These are phyloP conservation scores for Dasypogon diadema DNA, from an alignment of 2,888 invertebrate species.

Conservation along the genomic window DNA sequence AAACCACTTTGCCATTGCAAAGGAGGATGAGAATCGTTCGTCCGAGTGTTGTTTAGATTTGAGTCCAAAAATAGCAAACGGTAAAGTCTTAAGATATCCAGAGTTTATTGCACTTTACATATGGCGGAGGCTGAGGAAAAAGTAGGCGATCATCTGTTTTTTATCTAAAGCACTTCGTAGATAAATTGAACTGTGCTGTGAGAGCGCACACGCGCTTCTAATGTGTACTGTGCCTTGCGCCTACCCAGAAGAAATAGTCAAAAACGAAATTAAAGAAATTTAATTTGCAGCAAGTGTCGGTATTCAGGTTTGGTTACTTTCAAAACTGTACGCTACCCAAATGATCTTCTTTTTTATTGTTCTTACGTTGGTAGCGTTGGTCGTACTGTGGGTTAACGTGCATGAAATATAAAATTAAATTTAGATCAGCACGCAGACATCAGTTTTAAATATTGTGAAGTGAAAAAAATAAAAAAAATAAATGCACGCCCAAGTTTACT, in stretches of 20 bases:
- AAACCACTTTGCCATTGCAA: conserved; percentile 33
- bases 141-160: conserved; percentile 45
- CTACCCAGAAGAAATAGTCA: conserved; percentile 1
- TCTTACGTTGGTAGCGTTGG: background rate
- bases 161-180: conserved; percentile 36
- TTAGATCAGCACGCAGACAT: conserved; percentile 35
- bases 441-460: background rate
- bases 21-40: background rate
- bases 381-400: background rate
- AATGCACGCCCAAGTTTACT: background rate
- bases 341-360: conserved; percentile 36
- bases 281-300: conserved; percentile 34
- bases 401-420: conserved; percentile 20
- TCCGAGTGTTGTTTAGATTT: conserved; percentile 2
- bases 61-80: conserved; percentile 39
- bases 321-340: conserved; percentile 15
- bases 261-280: conserved; percentile 12
- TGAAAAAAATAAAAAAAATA: background rate
- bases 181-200: background rate
- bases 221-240: background rate
- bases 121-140: conserved; percentile 20
- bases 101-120: conserved; percentile 47
- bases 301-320: conserved; percentile 31
- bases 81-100: conserved; percentile 8
- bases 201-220: background rate